phyloP scores from a whole-genome alignment of 2,888 invertebrate genomes.

The Leuctra nigra region DNA sequence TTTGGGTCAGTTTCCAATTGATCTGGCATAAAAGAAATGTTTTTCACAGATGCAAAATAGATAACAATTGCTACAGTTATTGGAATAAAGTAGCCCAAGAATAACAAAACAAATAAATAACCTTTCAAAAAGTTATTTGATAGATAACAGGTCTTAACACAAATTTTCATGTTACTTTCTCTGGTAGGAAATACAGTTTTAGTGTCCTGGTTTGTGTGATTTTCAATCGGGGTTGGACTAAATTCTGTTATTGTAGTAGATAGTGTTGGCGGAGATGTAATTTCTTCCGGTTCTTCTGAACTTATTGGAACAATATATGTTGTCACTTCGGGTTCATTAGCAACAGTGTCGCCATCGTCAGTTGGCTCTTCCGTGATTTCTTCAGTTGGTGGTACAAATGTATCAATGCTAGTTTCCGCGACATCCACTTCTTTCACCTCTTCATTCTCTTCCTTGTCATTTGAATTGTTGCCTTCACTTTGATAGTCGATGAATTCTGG shows the following conservation, averaged over 20 bases:
- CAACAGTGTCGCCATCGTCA: too few relatives aligned
- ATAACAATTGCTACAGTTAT: slow-evolving; percentile 32
- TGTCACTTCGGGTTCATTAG: too few relatives aligned
- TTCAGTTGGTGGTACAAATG: neutral
- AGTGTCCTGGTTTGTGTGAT: neutral
- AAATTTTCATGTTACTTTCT: neutral
- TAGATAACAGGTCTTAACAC: slow-evolving; percentile 32
- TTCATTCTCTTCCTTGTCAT: neutral
- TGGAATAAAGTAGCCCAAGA: slow-evolving; percentile 35
- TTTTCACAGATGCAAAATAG: slow-evolving; percentile 27
- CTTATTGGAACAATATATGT: too few relatives aligned
- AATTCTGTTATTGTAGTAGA: too few relatives aligned
- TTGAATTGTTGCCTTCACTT: neutral
- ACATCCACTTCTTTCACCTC: neutral
- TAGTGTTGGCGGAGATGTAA: too few relatives aligned
- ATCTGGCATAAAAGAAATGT: slow-evolving; percentile 27
- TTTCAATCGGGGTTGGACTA: neutral
- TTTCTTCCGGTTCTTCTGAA: too few relatives aligned
- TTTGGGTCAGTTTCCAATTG: slow-evolving; percentile 28
- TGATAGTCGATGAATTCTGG: neutral
- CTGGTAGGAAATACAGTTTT: neutral
- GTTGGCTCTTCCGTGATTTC: neutral
- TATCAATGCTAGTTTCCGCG: neutral
- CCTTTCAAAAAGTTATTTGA: slow-evolving; percentile 34
- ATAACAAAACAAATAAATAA: slow-evolving; percentile 34